A percentile compares a stretch with the other conserved stretches of the same genome.
phyloP scores from a whole-genome alignment of 2,797 vertebrate genomes.

The Bucorvus abyssinicus region DNA sequence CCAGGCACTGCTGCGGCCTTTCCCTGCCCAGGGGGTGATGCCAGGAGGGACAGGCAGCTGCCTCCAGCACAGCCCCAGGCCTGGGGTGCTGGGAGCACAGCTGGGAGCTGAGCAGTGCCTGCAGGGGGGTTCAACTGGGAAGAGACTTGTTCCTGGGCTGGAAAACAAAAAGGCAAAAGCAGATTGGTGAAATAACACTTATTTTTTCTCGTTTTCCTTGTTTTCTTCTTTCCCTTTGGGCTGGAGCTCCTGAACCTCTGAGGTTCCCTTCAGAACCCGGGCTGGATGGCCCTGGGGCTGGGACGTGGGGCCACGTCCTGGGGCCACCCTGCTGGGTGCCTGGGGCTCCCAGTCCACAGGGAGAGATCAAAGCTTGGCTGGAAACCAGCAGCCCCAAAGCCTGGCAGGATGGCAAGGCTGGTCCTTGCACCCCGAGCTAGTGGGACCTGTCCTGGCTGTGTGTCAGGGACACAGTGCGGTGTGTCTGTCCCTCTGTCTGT shows the following conservation, averaged over 20 bases:
- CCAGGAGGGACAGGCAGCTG: background rate
- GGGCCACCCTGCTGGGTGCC: no score
- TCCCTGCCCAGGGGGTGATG: background rate
- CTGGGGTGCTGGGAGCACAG: background rate
- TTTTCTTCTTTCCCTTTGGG: background rate
- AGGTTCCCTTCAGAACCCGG: background rate
- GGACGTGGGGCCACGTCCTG: rapidly evolving
- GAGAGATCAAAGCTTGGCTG: background rate
- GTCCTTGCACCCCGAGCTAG: background rate
- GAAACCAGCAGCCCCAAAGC: background rate
- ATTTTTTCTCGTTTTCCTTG: background rate
- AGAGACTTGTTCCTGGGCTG: background rate
- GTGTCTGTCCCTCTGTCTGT: background rate
- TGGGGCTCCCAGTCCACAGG: rapidly evolving
- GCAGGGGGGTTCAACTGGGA: rapidly evolving
- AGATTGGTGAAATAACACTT: background rate
- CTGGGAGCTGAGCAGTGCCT: rapidly evolving
- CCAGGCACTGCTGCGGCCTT: background rate
- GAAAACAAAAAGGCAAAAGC: background rate
- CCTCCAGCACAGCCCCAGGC: background rate
- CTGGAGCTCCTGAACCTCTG: rapidly evolving
- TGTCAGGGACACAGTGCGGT: rapidly evolving
- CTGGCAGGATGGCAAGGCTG: rapidly evolving
- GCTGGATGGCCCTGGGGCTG: background rate
- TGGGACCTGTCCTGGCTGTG: background rate